A percentile compares a stretch with the other conserved stretches of the same genome.
Conservation (phyloP, 2,797 vertebrate species). For the Perodicticus potto region DNA sequence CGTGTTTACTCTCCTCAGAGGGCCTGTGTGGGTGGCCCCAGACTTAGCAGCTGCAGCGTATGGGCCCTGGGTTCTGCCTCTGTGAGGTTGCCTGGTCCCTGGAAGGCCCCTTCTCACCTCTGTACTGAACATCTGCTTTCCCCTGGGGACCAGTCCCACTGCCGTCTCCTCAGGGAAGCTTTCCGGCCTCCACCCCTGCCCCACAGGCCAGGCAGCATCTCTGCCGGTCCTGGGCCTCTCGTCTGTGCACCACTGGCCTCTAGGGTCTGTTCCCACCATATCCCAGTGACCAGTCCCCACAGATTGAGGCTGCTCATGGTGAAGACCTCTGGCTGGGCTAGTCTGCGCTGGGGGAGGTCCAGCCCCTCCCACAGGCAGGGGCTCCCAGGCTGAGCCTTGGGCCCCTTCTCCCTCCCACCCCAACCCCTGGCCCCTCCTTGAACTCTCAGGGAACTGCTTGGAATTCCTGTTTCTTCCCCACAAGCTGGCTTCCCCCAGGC, state of each 20-base stretch:
- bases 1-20: accelerated
- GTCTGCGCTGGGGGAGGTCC: too few relatives aligned
- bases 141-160: not conserved
- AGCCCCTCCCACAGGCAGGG: not conserved
- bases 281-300: not conserved
- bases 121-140: not conserved
- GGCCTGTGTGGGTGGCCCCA: not conserved
- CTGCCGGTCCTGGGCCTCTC: not conserved
- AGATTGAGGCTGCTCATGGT: not conserved
- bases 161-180: too few relatives aligned
- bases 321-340: not conserved
- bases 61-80: not conserved
- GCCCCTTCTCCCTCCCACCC: not conserved
- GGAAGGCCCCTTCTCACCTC: not conserved
- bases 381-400: not conserved
- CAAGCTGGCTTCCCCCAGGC: not conserved
- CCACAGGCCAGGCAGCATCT: not conserved
- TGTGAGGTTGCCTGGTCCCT: too few relatives aligned
- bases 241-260: not conserved
- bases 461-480: not conserved
- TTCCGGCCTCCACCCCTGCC: not conserved
- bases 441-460: not conserved
- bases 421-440: not conserved
- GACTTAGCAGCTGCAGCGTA: too few relatives aligned
- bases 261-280: not conserved